Conservation (phyloP, 2,888 invertebrate species). For the Gerosis bhagava region DNA sequence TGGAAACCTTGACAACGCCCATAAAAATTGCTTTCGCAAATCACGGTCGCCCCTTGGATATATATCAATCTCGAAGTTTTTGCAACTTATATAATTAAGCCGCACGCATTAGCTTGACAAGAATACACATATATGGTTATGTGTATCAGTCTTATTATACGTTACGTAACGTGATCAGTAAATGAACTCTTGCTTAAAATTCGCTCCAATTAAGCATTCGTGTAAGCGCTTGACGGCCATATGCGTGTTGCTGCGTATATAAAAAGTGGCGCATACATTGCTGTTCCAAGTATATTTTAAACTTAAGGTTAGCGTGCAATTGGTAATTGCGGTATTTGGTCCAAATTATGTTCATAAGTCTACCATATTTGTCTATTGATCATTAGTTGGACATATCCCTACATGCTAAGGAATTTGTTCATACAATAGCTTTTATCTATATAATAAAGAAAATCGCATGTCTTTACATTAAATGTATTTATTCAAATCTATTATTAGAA, state of each 20-base stretch:
- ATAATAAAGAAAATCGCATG: no score
- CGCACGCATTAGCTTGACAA: slow-evolving; percentile 11
- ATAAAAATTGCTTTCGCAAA: slow-evolving; percentile 57
- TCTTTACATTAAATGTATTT: no score
- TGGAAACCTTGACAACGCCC: slow-evolving; percentile 65
- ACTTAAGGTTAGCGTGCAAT: slow-evolving; percentile 16
- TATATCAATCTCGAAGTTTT: slow-evolving; percentile 45
- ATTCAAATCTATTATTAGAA: no score
- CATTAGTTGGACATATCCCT: background rate
- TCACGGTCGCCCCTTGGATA: slow-evolving; percentile 56
- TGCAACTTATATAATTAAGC: slow-evolving; percentile 33
- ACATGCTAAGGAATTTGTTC: no score
- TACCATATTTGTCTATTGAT: slow-evolving; percentile 5
- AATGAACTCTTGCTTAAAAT: slow-evolving; percentile 17
- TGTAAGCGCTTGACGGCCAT: slow-evolving; percentile 6
- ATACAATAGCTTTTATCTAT: no score
- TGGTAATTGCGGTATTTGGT: slow-evolving; percentile 6
- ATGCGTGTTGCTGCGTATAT: background rate
- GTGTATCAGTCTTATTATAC: slow-evolving; percentile 19
- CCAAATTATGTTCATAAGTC: slow-evolving; percentile 7
- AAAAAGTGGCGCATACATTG: slow-evolving; percentile 15
- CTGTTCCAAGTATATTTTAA: slow-evolving; percentile 7
- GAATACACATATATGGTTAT: slow-evolving; percentile 17
- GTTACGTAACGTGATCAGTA: slow-evolving; percentile 17
- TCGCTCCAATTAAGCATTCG: slow-evolving; percentile 17